Conservation (phyloP, 2,797 vertebrate genomes). For the Morus bassanus region DNA sequence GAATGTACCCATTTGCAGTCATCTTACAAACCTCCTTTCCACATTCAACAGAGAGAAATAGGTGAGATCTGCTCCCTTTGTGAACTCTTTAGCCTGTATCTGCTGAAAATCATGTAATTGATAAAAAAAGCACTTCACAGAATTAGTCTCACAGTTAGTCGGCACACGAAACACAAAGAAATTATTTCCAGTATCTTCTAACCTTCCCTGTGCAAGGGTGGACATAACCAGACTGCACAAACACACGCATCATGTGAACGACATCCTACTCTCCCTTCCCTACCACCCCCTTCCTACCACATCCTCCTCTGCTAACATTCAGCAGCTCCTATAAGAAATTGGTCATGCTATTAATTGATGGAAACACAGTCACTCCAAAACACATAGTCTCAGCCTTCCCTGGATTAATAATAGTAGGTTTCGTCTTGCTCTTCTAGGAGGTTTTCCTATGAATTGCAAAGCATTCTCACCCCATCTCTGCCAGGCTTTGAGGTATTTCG, state of each 20-base stretch:
- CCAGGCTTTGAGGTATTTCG: not conserved
- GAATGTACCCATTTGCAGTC: not conserved
- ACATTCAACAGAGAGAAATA: not conserved
- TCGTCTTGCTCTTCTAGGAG: not conserved
- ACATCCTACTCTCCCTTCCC: not conserved
- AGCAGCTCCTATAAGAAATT: not conserved
- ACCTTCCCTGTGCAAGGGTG: not conserved
- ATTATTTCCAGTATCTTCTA: not conserved
- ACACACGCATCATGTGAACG: not conserved
- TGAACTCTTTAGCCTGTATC: not conserved
- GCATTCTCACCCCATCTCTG: not conserved
- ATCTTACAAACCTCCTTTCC: not conserved
- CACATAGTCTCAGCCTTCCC: not conserved
- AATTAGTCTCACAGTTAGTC: not conserved
- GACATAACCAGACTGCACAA: not conserved
- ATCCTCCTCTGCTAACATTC: not conserved
- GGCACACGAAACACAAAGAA: not conserved
- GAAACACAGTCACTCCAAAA: not conserved
- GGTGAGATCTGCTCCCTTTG: not conserved
- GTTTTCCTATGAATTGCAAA: not conserved
- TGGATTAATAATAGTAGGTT: not conserved
- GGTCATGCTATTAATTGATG: not conserved
- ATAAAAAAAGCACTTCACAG: not conserved
- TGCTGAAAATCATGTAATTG: not conserved
- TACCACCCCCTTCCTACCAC: not conserved